Conservation (phyloP, 2,888 invertebrate genomes). For the Hartigia nigra region DNA sequence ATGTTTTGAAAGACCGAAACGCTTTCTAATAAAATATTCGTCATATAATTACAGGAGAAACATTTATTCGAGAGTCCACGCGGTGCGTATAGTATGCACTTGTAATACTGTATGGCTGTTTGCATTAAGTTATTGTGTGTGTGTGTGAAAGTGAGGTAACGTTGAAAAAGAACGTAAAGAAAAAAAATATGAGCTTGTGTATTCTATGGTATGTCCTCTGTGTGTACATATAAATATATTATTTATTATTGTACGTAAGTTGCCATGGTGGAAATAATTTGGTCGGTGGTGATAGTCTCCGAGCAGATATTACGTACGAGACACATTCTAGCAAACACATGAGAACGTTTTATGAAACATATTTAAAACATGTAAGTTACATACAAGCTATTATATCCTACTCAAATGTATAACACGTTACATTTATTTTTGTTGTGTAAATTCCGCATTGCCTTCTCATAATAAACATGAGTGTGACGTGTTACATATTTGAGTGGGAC, state of each 20-base stretch:
- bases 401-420: too few relatives aligned
- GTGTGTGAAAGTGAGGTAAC: background rate
- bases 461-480: too few relatives aligned
- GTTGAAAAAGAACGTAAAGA: background rate
- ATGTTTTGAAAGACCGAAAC: background rate
- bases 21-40: background rate
- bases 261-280: slow-evolving; percentile 26
- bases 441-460: too few relatives aligned
- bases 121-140: background rate
- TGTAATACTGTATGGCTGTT: background rate
- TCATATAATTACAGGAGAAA: background rate
- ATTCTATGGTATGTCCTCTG: background rate
- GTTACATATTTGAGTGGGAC: too few relatives aligned
- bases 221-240: slow-evolving; percentile 2
- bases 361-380: too few relatives aligned
- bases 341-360: too few relatives aligned
- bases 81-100: background rate
- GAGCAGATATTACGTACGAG: slow-evolving; percentile 23
- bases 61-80: background rate
- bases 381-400: too few relatives aligned
- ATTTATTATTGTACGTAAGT: background rate
- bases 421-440: too few relatives aligned
- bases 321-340: too few relatives aligned
- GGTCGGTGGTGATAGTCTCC: slow-evolving; percentile 29
- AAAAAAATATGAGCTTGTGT: background rate